Conservation (phyloP, 2,113 vertebrate genomes). For the Rhegmatorhina hoffmannsi region DNA sequence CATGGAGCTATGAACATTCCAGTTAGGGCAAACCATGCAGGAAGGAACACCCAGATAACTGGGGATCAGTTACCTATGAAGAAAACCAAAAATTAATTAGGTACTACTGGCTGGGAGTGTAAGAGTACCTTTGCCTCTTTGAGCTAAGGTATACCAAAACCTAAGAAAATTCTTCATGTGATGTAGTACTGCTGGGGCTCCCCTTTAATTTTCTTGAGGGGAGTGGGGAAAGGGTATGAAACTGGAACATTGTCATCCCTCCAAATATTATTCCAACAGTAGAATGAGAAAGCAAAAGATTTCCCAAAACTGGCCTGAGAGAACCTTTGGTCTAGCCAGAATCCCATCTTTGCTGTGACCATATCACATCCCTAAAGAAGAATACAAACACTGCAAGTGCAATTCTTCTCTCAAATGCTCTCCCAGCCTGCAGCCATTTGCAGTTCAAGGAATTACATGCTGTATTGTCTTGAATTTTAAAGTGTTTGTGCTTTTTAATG, state of each 20-base stretch:
- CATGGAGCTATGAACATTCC: neutral
- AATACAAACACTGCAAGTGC: neutral
- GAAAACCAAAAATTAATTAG: neutral
- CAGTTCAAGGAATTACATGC: neutral
- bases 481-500: neutral
- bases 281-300: neutral
- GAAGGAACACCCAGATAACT: neutral
- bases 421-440: neutral
- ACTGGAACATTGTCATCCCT: neutral
- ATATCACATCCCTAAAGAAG: neutral
- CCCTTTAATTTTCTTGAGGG: neutral
- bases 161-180: neutral
- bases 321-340: neutral
- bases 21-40: neutral
- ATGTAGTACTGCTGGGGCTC: neutral
- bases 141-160: neutral
- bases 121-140: neutral
- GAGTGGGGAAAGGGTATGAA: neutral
- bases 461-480: neutral
- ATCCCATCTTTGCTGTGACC: neutral
- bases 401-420: neutral
- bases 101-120: neutral
- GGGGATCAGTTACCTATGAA: neutral
- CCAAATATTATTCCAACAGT: neutral
- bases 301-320: neutral